Base-by-base conservation (phyloP, 2,888 invertebrate species). In the Drosophila imparisetae region DNA sequence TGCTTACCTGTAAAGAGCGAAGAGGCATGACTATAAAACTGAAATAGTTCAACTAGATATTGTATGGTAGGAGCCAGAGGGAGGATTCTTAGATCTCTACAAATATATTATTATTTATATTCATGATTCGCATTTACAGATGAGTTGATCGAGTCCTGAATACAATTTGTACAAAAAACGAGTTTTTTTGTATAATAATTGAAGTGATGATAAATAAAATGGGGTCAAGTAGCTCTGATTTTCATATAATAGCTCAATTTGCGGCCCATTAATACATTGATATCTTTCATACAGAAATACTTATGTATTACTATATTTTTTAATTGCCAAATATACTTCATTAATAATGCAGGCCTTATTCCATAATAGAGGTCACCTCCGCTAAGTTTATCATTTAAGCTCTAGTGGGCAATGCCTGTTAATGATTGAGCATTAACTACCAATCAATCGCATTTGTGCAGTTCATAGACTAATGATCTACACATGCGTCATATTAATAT, bases 1-100 rank as follows among this genome's bases (percentile, higher is more conserved):
- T 72, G 34, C 63, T 78, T 81, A 78, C 81, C 78, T 72, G 66
- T 42, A 54, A 24, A 53, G 30, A 53, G 42, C 18, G 21, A 40
- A 36, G 11, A 32, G 54, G 21, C 50, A 64, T 29, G 24, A 11
- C 53, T 24, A 40, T 27, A 64, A 65, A 36, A 4, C 45, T 27
- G 4, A 38, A 55, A 50, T 30, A 48, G 38, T 69, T 45, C 11
- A 27, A 45, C 15, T 18, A 45, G 48, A 48, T 27, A 1, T 13
- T 32, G 11, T 40, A 18, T 4, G 4, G 13, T 4, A 24, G 15
- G 21, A 15, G 21, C 1, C 4, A 8, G 15, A 8, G 8, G 4
- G 1, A 7, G 7, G 2, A 45, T 45, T 21, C 45, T 15, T 21
- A 45, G 45, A 24, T 24, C 15, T 24, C 8, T 4, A 1, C 15